phyloP scores from a whole-genome alignment of 2,113 vertebrate genomes.

The Solenodon paradoxus region DNA sequence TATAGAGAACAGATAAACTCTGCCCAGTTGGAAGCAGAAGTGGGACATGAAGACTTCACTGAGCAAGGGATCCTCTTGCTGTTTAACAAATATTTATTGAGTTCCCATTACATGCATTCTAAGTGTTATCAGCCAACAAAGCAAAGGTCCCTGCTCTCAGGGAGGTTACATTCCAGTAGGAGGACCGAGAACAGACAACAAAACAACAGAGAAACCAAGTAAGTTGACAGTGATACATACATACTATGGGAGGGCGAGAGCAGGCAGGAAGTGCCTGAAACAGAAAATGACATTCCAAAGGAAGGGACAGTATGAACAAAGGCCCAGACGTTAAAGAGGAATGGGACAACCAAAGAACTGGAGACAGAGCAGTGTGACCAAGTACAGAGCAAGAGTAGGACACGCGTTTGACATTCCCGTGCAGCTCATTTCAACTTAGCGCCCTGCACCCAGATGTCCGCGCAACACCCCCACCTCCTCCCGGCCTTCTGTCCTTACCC shows the following conservation, averaged over 20 bases:
- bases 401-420: fast-evolving
- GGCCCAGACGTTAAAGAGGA: neutral
- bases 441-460: neutral
- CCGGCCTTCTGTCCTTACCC: neutral
- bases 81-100: neutral
- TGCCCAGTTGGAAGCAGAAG: neutral
- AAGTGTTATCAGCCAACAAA: neutral
- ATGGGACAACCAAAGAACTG: neutral
- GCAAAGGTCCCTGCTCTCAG: neutral
- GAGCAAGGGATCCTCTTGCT: neutral
- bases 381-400: no score
- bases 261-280: neutral
- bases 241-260: neutral
- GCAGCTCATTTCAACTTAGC: neutral
- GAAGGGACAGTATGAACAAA: neutral
- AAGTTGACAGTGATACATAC: neutral
- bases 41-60: neutral
- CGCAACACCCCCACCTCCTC: no score
- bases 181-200: neutral
- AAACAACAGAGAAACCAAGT: neutral
- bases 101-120: neutral
- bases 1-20: neutral
- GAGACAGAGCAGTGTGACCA: fast-evolving
- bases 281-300: neutral
- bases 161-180: neutral